A percentile compares a stretch with the other conserved stretches of the same genome.
Evolutionary conservation across 2,113 vertebrate genomes (phyloP).

Genomic region (Otocyon megalotis): DNA sequence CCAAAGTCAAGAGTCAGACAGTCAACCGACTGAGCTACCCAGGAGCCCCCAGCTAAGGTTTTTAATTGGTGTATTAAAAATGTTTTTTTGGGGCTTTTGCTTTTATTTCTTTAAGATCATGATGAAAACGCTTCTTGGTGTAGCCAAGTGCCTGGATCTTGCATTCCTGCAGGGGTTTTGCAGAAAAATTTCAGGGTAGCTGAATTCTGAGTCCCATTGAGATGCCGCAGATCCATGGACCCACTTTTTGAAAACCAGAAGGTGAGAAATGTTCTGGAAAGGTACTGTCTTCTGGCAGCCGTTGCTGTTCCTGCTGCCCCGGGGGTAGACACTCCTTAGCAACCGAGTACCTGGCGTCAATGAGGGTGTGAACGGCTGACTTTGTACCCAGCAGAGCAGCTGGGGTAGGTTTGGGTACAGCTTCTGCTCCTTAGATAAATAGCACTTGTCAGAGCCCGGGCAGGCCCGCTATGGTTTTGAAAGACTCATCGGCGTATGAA

Average conservation of each 20-base stretch:
- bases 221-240: background rate
- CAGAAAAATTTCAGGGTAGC: background rate
- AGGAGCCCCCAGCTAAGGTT: no score
- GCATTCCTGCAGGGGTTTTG: background rate
- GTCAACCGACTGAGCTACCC: background rate
- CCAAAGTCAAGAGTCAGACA: background rate
- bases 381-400: background rate
- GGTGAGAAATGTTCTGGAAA: background rate
- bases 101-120: background rate
- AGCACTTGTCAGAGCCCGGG: background rate
- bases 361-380: background rate
- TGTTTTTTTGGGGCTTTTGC: background rate
- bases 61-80: background rate
- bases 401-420: background rate
- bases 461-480: background rate
- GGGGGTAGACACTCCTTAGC: background rate
- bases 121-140: background rate
- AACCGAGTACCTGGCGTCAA: background rate
- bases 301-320: background rate
- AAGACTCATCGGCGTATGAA: background rate
- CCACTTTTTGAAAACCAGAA: background rate
- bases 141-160: background rate
- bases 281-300: background rate
- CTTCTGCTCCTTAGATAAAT: background rate
- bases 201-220: background rate